A percentile compares a stretch with the other conserved stretches of the same genome.
These are phyloP conservation scores for Synanthedon formicaeformis DNA, from an alignment of 2,888 invertebrate species.

Conservation along the genomic window DNA sequence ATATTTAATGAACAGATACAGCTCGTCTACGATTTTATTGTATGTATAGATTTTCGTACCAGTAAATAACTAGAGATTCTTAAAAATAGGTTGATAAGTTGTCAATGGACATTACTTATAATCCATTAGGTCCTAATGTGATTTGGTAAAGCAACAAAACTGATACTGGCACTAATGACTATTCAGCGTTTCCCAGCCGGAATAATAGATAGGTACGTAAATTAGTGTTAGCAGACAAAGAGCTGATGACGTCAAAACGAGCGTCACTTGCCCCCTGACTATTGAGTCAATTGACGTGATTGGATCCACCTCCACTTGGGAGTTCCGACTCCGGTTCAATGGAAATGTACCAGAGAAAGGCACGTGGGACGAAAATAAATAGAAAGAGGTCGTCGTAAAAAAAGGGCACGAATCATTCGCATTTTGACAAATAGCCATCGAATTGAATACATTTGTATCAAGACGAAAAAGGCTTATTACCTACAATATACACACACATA, in stretches of 20 bases:
- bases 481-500: no score
- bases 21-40: no score
- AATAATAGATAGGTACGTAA: background rate
- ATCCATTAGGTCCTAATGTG: no score
- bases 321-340: slow-evolving; percentile 11
- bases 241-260: slow-evolving; percentile 52
- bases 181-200: background rate
- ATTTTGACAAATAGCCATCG: background rate
- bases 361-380: background rate
- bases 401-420: background rate
- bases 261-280: slow-evolving; percentile 42
- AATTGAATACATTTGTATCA: no score
- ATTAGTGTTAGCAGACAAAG: slow-evolving; percentile 30
- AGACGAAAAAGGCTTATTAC: no score
- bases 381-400: background rate
- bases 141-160: no score
- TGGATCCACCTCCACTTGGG: slow-evolving; percentile 7
- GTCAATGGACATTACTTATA: no score
- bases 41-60: no score
- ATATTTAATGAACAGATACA: no score
- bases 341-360: slow-evolving; percentile 17
- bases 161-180: no score
- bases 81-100: no score
- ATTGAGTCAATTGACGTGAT: slow-evolving; percentile 64
- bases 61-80: no score